Evolutionary conservation across 30 jellyfish, hydroid and myxozoan species (phyloP).

Genomic region (Turritopsis rubra): DNA sequence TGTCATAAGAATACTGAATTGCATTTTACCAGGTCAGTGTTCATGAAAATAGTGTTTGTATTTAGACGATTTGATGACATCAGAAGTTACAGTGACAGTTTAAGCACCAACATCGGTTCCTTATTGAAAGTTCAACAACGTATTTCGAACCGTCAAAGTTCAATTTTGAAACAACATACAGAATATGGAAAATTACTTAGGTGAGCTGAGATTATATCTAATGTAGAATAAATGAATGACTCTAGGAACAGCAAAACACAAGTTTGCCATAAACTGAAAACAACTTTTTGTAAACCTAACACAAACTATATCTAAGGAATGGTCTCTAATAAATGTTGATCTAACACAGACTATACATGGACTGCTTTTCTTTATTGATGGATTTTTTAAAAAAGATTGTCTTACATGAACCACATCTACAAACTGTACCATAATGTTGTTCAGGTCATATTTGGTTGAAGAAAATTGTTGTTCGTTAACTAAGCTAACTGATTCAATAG

Average conservation of each 20-base stretch:
- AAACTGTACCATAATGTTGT: too few species aligned
- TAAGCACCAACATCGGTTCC: slow-evolving; percentile 60
- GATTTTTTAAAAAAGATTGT: too few species aligned
- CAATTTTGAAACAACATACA: slow-evolving; percentile 56
- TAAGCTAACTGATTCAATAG: too few species aligned
- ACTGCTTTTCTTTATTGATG: too few species aligned
- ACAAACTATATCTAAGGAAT: too few species aligned
- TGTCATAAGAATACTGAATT: not conserved
- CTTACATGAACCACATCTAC: too few species aligned
- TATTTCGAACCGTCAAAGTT: slow-evolving; percentile 39
- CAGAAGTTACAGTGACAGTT: slow-evolving; percentile 74
- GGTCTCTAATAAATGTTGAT: too few species aligned
- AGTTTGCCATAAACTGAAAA: not conserved
- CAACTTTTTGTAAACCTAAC: too few species aligned
- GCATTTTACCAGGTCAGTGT: not conserved
- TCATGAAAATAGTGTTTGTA: not conserved
- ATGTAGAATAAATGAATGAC: not conserved
- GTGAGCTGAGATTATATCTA: slow-evolving; percentile 12
- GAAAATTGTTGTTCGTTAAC: not conserved
- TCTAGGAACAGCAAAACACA: not conserved
- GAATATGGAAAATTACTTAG: slow-evolving; percentile 84
- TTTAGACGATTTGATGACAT: slow-evolving; percentile 90
- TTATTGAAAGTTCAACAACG: slow-evolving; percentile 81
- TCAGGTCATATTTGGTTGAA: too few species aligned
- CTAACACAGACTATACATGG: too few species aligned